Evolutionary conservation across 2,888 invertebrate species (phyloP), one percentile per base, ranked within the genome.

Genomic region (Chydorus sphaericus): DNA sequence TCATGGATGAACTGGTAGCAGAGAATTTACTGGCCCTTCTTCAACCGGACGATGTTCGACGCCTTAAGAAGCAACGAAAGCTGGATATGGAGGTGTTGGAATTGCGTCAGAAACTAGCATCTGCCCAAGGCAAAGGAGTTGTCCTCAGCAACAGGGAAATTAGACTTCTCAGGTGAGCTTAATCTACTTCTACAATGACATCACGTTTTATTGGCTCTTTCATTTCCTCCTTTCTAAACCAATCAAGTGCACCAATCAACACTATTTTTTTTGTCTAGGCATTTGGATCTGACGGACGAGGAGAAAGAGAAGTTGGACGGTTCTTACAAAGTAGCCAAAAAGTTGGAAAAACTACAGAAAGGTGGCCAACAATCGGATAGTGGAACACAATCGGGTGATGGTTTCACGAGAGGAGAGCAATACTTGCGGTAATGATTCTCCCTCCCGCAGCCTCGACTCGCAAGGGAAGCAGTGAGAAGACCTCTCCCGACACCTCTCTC

Each of bases 121-220:
- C 59, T 14, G 78, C 83, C 48, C 66, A 68, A 48, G 66, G 66
- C 30, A 71, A 71, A 66, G 88, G 85, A 68, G 83, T 92, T 67
- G 92, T 92, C 51, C 73, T 92, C 59, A 90, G 89, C 67, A 92
- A 92, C 69, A 77, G 92, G 62, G 92, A 92, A 73, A 91, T 92
- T 64, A 78, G 91, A 64, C 74, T 92, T 58, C 73, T 92, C 60
- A 75, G 81, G 80, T 81, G 28, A 33, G 29, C 11, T 2, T 23
- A 31, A 53, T 52, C 16, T 16, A 18, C 7, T 55, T 39, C 20
- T 30, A 48, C 16, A 14, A 23, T 26, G 6, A 48, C 3, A 4
- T 26, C 4, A 23, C 10, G 14, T 56, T n/a, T 51, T 3, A 23
- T 50, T 50, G 2, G 2, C 38, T 29, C 28, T 28, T 48, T 18